phyloP scores from a whole-genome alignment of 2,797 vertebrate species.

The Centroberyx gerrardi region DNA sequence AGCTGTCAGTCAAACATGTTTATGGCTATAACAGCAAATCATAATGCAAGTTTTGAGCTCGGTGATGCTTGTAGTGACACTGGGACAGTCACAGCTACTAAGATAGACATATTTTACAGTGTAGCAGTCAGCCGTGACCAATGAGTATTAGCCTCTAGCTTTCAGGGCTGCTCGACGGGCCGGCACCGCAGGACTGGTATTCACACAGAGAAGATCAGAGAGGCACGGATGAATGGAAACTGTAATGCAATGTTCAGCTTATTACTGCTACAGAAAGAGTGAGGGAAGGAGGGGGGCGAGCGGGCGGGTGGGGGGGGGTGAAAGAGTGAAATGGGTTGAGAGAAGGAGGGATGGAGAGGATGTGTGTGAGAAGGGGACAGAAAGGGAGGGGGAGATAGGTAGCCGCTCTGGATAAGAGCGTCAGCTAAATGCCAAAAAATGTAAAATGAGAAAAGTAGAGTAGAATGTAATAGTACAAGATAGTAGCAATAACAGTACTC shows the following conservation, averaged over 20 bases:
- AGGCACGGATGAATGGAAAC: conserved; percentile 73
- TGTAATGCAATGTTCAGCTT: conserved; percentile 77
- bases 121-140: conserved; percentile 56
- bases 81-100: conserved; percentile 36
- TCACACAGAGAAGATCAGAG: conserved; percentile 74
- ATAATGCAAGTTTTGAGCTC: conserved; percentile 37
- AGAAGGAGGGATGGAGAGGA: conserved; percentile 47
- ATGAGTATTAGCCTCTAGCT: conserved; percentile 49
- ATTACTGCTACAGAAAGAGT: conserved; percentile 57
- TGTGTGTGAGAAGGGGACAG: conserved; percentile 26
- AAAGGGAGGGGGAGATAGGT: conserved; percentile 3
- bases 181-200: conserved; percentile 40
- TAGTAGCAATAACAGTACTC: too few relatives aligned
- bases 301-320: neutral
- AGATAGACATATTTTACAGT: conserved; percentile 62
- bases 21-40: neutral
- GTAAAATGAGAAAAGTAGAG: neutral
- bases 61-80: conserved; percentile 14
- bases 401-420: too few relatives aligned
- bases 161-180: conserved; percentile 32
- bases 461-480: neutral
- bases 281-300: conserved; percentile 8
- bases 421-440: too few relatives aligned
- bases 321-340: conserved; percentile 12
- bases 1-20: conserved; percentile 3